Base-by-base conservation (phyloP, 2,888 invertebrate genomes). In the Protonemura montana region DNA sequence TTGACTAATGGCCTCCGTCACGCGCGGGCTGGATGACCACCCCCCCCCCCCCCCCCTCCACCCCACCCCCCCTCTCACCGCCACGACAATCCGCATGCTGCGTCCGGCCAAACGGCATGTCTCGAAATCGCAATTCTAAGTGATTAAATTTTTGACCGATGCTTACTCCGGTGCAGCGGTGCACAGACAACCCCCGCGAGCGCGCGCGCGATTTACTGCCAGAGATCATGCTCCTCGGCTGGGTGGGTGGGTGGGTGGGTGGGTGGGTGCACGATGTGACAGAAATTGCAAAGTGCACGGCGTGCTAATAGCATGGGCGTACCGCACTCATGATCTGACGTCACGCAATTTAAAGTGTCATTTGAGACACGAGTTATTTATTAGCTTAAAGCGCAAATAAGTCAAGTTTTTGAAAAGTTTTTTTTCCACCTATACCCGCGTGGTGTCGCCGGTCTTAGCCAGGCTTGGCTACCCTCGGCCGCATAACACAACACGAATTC, bases 1-100 rank as follows among this genome's bases (percentile, higher is more conserved):
- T 85, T 85, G 86, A 87, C 86, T 85, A 87, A 87, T 82, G 86
- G 85, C 86, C 0, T n/a, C n/a, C 85, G 86, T 87, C 86, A 87
- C 86, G 86, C 82, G 3, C 16, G 16, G 26, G 13, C 41, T 35
- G 42, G 82, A 41, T 83, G 82, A 83, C 82, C 82, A 41, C 82
- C 82, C 10, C 41, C 35, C 82, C 82, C 42, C 41, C 41, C 41
- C 41, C 82, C 81, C 30, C 5, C 82, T 25, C 82, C 82, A 41
- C 82, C 26, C 21, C 16, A 26, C 77, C 29, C 35, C 29, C n/a
- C n/a, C n/a, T n/a, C n/a, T n/a, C n/a, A n/a, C n/a, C n/a, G n/a
- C n/a, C n/a, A n/a, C 82, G 28, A 25, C 82, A 35, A 59, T 59
- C 59, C 59, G 59, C 59, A 21, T 16, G 59, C 59, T 21, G 30